These are phyloP conservation scores for Porites australiensis DNA, from an alignment of 64 coral and sea anemone genomes.

Conservation along the genomic window DNA sequence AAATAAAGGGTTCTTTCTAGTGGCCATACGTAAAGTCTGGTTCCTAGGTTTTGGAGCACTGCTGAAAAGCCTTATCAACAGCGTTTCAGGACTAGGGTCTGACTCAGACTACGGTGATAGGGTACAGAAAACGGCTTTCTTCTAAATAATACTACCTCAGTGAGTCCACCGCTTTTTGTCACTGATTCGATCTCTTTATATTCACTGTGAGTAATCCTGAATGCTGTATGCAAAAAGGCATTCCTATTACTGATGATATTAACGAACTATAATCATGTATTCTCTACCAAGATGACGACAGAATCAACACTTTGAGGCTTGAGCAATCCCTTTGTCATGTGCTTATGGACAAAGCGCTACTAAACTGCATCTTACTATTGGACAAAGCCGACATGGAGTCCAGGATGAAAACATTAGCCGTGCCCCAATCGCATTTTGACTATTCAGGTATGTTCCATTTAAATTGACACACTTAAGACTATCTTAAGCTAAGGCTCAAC, in stretches of 20 bases:
- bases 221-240: background rate
- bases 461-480: no score
- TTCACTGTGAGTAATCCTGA: background rate
- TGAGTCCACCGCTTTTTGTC: no score
- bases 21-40: no score
- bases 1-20: no score
- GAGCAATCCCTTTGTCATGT: conserved; percentile 94
- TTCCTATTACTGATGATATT: background rate
- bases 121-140: no score
- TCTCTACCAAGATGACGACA: background rate
- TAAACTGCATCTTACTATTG: conserved; percentile 92
- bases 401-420: conserved; percentile 49
- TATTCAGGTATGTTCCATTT: conserved; percentile 13
- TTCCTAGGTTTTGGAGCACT: no score
- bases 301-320: conserved; percentile 48
- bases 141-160: no score
- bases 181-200: background rate
- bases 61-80: no score
- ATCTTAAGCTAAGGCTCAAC: no score
- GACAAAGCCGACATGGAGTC: conserved; percentile 94
- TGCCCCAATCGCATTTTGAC: conserved; percentile 36
- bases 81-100: no score
- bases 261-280: background rate
- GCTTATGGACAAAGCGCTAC: conserved; percentile 92
- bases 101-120: no score